Conservation (phyloP, 2,797 vertebrate genomes). For the Premnoplex brunnescens region DNA sequence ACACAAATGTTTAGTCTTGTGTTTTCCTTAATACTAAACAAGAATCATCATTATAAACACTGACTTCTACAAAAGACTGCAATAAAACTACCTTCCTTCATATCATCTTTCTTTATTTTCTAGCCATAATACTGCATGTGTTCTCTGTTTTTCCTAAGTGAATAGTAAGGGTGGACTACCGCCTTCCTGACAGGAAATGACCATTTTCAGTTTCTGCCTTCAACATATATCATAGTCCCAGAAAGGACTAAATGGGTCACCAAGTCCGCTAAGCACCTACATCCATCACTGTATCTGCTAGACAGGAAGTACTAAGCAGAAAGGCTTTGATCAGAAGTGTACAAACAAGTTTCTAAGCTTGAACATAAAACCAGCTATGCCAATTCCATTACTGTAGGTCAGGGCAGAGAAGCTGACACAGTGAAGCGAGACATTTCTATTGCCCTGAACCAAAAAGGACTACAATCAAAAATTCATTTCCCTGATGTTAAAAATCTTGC, state of each 20-base stretch:
- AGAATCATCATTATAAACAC: not conserved
- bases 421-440: not conserved
- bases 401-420: not conserved
- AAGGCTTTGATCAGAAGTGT: not conserved
- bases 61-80: not conserved
- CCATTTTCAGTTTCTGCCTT: not conserved
- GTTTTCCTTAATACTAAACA: not conserved
- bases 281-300: not conserved
- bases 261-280: not conserved
- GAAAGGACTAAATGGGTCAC: not conserved
- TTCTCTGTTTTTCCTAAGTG: not conserved
- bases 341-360: not conserved
- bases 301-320: not conserved
- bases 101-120: not conserved
- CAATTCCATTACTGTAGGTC: not conserved
- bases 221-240: fast-evolving
- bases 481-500: not conserved
- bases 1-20: not conserved
- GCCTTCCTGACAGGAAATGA: not conserved
- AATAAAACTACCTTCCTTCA: not conserved
- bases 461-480: not conserved
- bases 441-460: not conserved
- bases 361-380: not conserved
- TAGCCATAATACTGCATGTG: not conserved
- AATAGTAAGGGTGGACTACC: not conserved